Evolutionary conservation across 2,113 vertebrate species (phyloP).

Genomic region (Trachemys scripta): DNA sequence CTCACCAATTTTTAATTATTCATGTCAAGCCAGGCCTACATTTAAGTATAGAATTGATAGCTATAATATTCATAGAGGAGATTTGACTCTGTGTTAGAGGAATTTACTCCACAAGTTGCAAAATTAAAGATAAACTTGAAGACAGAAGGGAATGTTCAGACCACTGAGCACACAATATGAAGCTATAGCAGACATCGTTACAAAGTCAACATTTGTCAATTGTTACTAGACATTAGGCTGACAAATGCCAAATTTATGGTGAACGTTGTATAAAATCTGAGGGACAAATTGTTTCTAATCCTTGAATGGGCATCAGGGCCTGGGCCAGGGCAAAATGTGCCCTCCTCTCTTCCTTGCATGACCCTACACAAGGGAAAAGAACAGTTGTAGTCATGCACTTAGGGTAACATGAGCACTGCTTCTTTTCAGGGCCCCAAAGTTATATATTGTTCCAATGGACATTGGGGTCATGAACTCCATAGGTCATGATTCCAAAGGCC

Average conservation of each 20-base stretch:
- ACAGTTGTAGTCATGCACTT: not conserved
- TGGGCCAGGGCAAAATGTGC: not conserved
- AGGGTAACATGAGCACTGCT: not conserved
- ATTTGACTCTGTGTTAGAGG: not conserved
- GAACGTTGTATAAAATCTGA: not conserved
- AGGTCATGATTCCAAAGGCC: slow-evolving; percentile 39
- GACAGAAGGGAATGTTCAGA: slow-evolving; percentile 67
- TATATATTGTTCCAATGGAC: slow-evolving; percentile 46
- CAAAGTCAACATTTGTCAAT: not conserved
- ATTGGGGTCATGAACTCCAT: slow-evolving; percentile 8
- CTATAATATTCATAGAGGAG: not conserved
- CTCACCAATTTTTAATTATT: not conserved
- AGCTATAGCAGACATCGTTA: slow-evolving; percentile 39
- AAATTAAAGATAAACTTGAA: not conserved
- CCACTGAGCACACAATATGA: not conserved
- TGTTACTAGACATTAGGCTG: not conserved
- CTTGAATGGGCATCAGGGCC: not conserved
- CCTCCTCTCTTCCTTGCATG: not conserved
- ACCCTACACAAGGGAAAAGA: not conserved
- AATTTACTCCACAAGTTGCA: not conserved
- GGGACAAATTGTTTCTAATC: rapidly evolving
- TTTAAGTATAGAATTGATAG: not conserved
- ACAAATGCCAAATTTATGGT: not conserved
- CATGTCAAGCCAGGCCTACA: not conserved
- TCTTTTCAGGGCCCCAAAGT: not conserved